Conservation (phyloP, 2,113 vertebrate genomes). For the Pollachius pollachius region DNA sequence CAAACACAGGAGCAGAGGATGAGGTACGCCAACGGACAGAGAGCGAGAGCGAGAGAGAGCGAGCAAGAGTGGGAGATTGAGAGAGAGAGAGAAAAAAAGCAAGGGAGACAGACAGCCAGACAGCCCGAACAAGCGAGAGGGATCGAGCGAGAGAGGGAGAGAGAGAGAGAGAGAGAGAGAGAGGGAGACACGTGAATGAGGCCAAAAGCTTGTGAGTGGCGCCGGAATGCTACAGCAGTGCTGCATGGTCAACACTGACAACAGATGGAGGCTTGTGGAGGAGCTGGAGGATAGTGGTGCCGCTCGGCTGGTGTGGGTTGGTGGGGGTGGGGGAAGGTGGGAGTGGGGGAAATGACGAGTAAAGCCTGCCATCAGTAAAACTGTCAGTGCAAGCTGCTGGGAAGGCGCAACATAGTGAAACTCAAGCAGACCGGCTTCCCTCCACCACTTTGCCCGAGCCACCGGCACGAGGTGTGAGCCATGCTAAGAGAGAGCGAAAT, state of each 20-base stretch:
- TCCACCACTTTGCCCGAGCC: conserved; percentile 13
- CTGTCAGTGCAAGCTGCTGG: conserved; percentile 28
- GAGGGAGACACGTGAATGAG: background rate
- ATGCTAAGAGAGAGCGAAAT: conserved; percentile 5
- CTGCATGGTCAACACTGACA: conserved; percentile 35
- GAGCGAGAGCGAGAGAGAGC: background rate
- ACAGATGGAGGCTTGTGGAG: conserved; percentile 44
- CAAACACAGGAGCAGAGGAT: background rate
- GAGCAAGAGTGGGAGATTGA: background rate
- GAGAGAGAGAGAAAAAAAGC: background rate
- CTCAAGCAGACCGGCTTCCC: conserved; percentile 31
- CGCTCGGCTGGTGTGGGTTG: background rate
- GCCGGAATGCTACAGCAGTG: conserved; percentile 6
- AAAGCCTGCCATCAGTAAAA: conserved; percentile 17
- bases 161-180: too few species aligned
- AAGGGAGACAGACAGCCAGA: too few species aligned
- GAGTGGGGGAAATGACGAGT: background rate
- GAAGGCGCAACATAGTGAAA: conserved; percentile 35
- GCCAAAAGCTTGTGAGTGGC: too few species aligned
- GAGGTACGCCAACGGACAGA: background rate
- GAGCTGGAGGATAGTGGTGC: conserved; percentile 2
- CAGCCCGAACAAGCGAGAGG: background rate
- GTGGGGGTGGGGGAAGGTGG: conserved; percentile 12
- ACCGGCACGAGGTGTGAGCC: conserved; percentile 1
- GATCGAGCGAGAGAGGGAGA: background rate